Evolutionary conservation across 2,113 vertebrate species (phyloP), one percentile per base, ranked within the genome.

Genomic region (Xiphophorus hellerii): DNA sequence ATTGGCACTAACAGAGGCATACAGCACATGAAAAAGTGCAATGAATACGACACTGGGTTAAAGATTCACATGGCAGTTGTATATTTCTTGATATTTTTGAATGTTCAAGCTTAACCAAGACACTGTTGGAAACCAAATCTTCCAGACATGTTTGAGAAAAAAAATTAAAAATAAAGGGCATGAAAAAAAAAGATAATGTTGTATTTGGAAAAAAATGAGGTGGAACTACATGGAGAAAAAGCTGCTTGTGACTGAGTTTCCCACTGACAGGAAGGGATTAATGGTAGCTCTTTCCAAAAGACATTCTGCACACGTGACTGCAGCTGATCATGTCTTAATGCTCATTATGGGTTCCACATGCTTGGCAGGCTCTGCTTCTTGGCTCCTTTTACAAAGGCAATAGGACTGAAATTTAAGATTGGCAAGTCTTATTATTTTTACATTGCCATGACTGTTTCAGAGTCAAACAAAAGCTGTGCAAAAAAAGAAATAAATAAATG

Each of bases 301-400:
- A 77, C 74, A 65, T 74, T 37, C 65, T 73, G 48, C 74, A 78
- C 74, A 83, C 78, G 87, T 87, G 80, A 85, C 71, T 62, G 76
- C 69, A 79, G 81, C 84, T 90, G 87, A 92, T 90, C 85, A 91
- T 82, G 80, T 87, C 81, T 86, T 89, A 92, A 84, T 86, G 75
- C 82, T 73, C 87, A 79, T 81, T 91, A 83, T 87, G 80, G 81
- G 84, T 67, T 88, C 67, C 25, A 70, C 66, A 78, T 73, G 69
- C 62, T 54, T 76, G 70, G 51, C 39, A 80, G 39, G 42, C 64
- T 71, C 17, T 48, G 66, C 37, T 66, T 44, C 25, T 68, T 37
- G 37, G 64, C 61, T 74, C 67, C 66, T 74, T 35, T 44, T 70
- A 27, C n/a, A 75, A 58, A 66, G 31, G 70, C 44, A 76, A 44